phyloP scores from a whole-genome alignment of 1,140 invertebrate species.

The Drosophila oshimai region DNA sequence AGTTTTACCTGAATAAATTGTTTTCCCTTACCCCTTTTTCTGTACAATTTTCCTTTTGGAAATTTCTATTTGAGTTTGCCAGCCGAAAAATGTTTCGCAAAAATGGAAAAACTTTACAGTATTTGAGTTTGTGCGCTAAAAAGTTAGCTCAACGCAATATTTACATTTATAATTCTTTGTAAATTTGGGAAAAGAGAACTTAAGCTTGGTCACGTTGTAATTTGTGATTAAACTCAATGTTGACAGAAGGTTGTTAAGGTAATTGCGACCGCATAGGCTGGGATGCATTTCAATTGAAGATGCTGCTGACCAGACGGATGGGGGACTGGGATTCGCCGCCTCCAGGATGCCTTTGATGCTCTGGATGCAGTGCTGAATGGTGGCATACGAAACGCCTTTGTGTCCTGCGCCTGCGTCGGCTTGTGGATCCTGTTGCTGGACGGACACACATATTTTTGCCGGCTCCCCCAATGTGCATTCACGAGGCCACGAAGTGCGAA shows the following conservation, averaged over 20 bases:
- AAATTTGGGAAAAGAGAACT: no score
- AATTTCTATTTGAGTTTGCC: constrained; percentile 14
- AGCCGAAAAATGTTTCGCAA: constrained; percentile 12
- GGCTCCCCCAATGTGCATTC: constrained; percentile 33
- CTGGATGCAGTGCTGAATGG: constrained; percentile 50
- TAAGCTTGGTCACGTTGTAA: constrained; percentile 52
- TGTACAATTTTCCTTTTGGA: constrained; percentile 1
- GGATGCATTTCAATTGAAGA: constrained; percentile 67
- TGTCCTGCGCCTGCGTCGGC: constrained; percentile 56
- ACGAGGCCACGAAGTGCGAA: constrained; percentile 11
- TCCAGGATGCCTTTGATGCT: background rate
- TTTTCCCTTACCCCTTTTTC: background rate
- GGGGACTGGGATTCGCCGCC: background rate
- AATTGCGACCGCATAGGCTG: constrained; percentile 62
- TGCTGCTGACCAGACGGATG: background rate
- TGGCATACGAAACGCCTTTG: constrained; percentile 35
- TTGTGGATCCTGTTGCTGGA: constrained; percentile 63
- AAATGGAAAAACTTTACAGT: constrained; percentile 16
- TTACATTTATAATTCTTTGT: constrained; percentile 8
- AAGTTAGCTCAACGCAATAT: constrained; percentile 37
- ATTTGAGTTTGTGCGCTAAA: constrained; percentile 33
- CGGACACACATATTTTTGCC: constrained; percentile 48
- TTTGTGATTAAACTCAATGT: constrained; percentile 72
- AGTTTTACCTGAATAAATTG: constrained; percentile 19
- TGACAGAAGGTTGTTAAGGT: constrained; percentile 70